A percentile compares a stretch with the other conserved stretches of the same genome.
These are phyloP conservation scores for Micropoecilia bifurca DNA, from an alignment of 2,797 vertebrate species.

Conservation along the genomic window DNA sequence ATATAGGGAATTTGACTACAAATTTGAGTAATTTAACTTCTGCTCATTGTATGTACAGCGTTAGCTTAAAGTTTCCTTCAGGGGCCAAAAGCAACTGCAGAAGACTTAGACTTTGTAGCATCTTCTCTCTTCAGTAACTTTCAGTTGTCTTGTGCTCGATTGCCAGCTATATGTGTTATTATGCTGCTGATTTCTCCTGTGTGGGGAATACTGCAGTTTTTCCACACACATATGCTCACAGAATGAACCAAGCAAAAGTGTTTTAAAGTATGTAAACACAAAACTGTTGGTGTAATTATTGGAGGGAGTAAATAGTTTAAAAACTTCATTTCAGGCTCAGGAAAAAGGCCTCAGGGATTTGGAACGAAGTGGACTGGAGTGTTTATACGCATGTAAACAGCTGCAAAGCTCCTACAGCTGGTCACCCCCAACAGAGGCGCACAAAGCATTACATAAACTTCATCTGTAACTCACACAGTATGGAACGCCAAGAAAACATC, in stretches of 20 bases:
- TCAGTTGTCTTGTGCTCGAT: neutral
- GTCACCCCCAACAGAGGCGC: slow-evolving; percentile 61
- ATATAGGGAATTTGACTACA: neutral
- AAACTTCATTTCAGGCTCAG: slow-evolving; percentile 27
- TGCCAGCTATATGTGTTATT: neutral
- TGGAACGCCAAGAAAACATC: neutral
- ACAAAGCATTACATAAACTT: slow-evolving; percentile 32
- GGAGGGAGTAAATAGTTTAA: slow-evolving; percentile 51
- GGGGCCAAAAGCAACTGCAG: neutral
- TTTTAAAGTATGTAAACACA: neutral
- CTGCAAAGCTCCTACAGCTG: slow-evolving; percentile 57
- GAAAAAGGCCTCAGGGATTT: slow-evolving; percentile 37
- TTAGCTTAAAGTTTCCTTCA: neutral
- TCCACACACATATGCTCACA: neutral
- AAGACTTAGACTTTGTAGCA: neutral
- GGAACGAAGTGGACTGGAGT: slow-evolving; percentile 35
- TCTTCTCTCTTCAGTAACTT: neutral
- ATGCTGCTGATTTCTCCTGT: neutral
- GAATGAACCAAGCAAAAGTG: neutral
- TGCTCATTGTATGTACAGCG: neutral
- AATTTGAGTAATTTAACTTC: neutral
- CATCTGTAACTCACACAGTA: neutral
- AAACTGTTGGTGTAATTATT: slow-evolving; percentile 22
- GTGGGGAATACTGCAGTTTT: neutral
- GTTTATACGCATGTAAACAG: slow-evolving; percentile 68